Percentiles rank a stretch among this genome's conserved stretches.
These are phyloP conservation scores for Tragopan temminckii DNA, from an alignment of 2,797 vertebrate species.

Conservation along the genomic window DNA sequence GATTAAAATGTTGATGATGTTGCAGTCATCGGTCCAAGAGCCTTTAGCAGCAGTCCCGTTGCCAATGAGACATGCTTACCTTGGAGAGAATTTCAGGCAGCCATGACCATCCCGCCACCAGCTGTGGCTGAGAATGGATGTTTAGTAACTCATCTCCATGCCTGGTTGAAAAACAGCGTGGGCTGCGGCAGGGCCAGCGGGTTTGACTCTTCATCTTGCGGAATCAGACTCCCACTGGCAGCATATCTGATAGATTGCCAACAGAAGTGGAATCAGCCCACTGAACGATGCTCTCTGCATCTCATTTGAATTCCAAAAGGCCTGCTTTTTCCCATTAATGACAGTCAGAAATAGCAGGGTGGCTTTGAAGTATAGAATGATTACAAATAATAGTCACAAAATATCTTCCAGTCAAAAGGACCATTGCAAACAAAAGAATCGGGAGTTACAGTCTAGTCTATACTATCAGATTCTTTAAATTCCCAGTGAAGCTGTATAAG, in stretches of 20 bases:
- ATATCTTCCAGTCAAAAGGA: not conserved
- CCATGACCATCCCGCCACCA: rapidly evolving
- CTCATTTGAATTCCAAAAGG: constrained; percentile 34
- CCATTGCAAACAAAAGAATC: not conserved
- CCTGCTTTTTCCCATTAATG: not conserved
- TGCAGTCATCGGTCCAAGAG: not conserved
- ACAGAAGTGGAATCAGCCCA: not conserved
- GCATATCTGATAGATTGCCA: not conserved
- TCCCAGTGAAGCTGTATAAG: not conserved
- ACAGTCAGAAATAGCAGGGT: not conserved
- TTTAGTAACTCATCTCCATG: constrained; percentile 6
- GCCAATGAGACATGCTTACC: not conserved
- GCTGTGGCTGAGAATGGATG: not conserved
- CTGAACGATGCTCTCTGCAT: not conserved
- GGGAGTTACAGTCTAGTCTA: not conserved
- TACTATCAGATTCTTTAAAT: not conserved
- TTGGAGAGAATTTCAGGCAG: not conserved
- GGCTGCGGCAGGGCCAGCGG: rapidly evolving
- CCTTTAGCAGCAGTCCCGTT: not conserved
- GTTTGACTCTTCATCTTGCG: not conserved
- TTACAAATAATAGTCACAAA: constrained; percentile 11
- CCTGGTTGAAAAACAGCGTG: not conserved
- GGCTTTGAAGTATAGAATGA: constrained; percentile 25
- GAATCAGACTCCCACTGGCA: not conserved
- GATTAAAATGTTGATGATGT: not conserved